Percentiles rank a stretch among this genome's conserved stretches.
Conservation (phyloP, 2,113 vertebrate genomes). For the Columbina picui region DNA sequence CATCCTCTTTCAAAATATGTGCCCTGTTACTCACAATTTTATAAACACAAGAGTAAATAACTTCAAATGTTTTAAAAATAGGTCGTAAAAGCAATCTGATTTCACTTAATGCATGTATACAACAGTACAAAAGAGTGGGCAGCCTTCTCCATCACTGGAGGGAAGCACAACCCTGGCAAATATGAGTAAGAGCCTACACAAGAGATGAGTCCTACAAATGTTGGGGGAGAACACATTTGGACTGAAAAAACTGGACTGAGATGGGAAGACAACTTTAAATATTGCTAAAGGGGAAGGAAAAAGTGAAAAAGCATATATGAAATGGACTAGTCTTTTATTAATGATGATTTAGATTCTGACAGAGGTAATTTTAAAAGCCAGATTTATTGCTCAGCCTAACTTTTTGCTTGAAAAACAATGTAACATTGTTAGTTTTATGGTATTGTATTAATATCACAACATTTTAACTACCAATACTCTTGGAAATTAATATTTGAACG, state of each 20-base stretch:
- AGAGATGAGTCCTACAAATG: not conserved
- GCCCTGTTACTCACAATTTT: slow-evolving; percentile 2
- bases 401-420: not conserved
- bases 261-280: not conserved
- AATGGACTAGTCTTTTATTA: not conserved
- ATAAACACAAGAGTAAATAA: slow-evolving; percentile 36
- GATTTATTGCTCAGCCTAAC: not conserved
- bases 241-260: not conserved
- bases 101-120: slow-evolving; percentile 16
- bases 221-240: accelerated
- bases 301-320: not conserved
- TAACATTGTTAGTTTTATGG: not conserved
- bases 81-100: slow-evolving; percentile 17
- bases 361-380: not conserved
- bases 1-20: slow-evolving; percentile 41
- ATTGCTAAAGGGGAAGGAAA: not conserved
- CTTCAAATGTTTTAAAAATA: slow-evolving; percentile 43
- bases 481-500: not conserved
- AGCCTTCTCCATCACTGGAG: not conserved
- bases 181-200: not conserved
- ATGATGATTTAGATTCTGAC: not conserved
- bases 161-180: not conserved
- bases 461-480: not conserved
- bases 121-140: not conserved
- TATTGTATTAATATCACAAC: not conserved